Percentiles rank a stretch among this genome's conserved stretches.
Evolutionary conservation across 2,797 vertebrate genomes (phyloP).

Genomic region (Anguilla marmorata): DNA sequence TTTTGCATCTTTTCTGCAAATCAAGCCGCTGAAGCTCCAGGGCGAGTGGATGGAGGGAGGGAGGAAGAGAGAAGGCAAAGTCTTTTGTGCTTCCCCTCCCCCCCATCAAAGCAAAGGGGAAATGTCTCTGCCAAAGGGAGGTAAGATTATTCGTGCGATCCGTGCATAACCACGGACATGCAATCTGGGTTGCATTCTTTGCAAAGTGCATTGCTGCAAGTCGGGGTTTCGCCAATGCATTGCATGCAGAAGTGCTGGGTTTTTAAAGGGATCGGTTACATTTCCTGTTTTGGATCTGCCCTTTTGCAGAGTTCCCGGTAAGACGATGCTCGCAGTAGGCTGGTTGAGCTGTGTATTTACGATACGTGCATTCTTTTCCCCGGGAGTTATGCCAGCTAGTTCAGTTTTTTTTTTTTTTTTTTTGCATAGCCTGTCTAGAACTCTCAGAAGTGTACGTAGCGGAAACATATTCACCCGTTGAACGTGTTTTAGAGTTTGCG

Average conservation of each 20-base stretch:
- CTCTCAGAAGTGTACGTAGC: slow-evolving; percentile 46
- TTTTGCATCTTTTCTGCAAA: slow-evolving; percentile 90
- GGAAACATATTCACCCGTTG: background rate
- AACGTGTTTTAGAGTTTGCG: background rate
- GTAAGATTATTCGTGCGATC: slow-evolving; percentile 80
- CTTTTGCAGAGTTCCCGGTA: slow-evolving; percentile 85
- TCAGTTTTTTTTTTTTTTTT: slow-evolving; percentile 44
- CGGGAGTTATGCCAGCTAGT: slow-evolving; percentile 54
- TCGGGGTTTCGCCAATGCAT: slow-evolving; percentile 60
- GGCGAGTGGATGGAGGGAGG: slow-evolving; percentile 76
- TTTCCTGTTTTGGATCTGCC: slow-evolving; percentile 87
- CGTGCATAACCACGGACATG: slow-evolving; percentile 73
- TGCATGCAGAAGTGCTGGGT: slow-evolving; percentile 83
- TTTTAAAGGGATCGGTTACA: slow-evolving; percentile 80
- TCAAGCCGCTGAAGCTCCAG: slow-evolving; percentile 77
- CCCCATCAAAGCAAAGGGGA: slow-evolving; percentile 86
- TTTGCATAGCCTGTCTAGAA: slow-evolving; percentile 67
- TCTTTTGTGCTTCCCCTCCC: slow-evolving; percentile 94
- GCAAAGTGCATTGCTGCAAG: slow-evolving; percentile 77
- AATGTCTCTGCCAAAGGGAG: slow-evolving; percentile 89
- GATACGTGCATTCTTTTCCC: slow-evolving; percentile 73
- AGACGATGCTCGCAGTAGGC: slow-evolving; percentile 75
- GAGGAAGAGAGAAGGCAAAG: slow-evolving; percentile 89
- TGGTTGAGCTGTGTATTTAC: slow-evolving; percentile 70
- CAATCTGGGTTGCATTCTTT: slow-evolving; percentile 76